Base-by-base conservation (phyloP, 2,797 vertebrate species). In the Rhinophrynus dorsalis region DNA sequence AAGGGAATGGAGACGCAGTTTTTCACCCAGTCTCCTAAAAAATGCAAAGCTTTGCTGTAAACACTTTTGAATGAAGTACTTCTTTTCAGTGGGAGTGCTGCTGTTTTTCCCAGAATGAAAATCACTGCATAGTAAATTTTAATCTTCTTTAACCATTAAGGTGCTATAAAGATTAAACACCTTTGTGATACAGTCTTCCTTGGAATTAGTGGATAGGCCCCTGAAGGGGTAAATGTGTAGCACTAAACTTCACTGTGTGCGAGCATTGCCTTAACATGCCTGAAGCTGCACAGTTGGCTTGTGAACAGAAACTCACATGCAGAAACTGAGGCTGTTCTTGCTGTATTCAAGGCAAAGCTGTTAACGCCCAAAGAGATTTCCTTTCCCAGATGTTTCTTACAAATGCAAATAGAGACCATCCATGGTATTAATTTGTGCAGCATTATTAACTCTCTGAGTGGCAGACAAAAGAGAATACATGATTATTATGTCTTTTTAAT, bases 311-410 rank as follows among this genome's bases (percentile, higher is more conserved):
- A 32, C 48, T 5, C 10, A 35, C 29, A 55, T 62, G 50, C 26
- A 42, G 9, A 52, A 60, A 38, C 42, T n/a, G 6, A 17, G 8
- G 29, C 32, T 45, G 21, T 44, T 37, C 58, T 44, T 40, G 18
- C 37, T 70, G 2, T 62, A 32, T 63, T 37, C 51, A 47, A 44
- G 68, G 59, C 68, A 27, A 33, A 54, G 15, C 48, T 27, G 68
- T n/a, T 56, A 56, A 70, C 68, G 68, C 68, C 68, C 58, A 35
- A 38, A n/a, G 30, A 63, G 15, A 11, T 60, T 55, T 70, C 68
- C 68, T 47, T 63, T 70, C 38, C 58, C 58, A 47, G 59, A 70
- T 44, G 65, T 57, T 32, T 45, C 15, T 47, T 48, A 30, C 20
- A 48, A 67, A 67, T 58, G 38, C 35, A 21, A 11, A 54, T 20